Percentiles rank a stretch among this genome's conserved stretches.
Conservation (phyloP, 2,113 vertebrate genomes). For the Salvelinus fontinalis region DNA sequence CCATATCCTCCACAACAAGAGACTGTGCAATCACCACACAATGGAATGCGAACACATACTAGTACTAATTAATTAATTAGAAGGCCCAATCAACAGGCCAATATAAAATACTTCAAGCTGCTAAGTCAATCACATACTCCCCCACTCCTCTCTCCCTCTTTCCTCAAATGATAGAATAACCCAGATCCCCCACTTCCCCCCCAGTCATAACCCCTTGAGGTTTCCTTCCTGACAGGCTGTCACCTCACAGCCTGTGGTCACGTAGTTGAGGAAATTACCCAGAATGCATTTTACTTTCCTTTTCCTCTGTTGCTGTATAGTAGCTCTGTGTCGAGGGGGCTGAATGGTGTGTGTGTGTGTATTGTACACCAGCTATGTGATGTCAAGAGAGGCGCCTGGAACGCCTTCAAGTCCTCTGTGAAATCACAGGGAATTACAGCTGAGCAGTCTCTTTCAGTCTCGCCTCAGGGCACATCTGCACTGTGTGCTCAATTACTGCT, state of each 20-base stretch:
- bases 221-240: background rate
- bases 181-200: background rate
- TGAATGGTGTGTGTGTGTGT: background rate
- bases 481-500: background rate
- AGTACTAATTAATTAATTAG: too few relatives aligned
- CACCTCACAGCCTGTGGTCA: background rate
- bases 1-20: too few relatives aligned
- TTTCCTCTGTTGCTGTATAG: background rate
- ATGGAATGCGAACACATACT: too few relatives aligned
- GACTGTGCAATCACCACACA: too few relatives aligned
- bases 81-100: too few relatives aligned
- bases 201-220: background rate
- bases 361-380: background rate
- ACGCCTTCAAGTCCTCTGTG: background rate
- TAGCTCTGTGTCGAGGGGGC: background rate
- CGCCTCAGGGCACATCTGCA: background rate
- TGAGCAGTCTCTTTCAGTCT: background rate
- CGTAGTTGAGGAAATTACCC: background rate
- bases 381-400: background rate
- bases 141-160: too few relatives aligned
- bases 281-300: background rate
- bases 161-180: background rate
- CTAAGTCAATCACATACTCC: too few relatives aligned
- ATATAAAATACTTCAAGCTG: too few relatives aligned
- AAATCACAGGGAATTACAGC: constrained; percentile 4